Base-by-base conservation (phyloP, 2,888 invertebrate genomes). In the Peribatodes rhomboidaria region DNA sequence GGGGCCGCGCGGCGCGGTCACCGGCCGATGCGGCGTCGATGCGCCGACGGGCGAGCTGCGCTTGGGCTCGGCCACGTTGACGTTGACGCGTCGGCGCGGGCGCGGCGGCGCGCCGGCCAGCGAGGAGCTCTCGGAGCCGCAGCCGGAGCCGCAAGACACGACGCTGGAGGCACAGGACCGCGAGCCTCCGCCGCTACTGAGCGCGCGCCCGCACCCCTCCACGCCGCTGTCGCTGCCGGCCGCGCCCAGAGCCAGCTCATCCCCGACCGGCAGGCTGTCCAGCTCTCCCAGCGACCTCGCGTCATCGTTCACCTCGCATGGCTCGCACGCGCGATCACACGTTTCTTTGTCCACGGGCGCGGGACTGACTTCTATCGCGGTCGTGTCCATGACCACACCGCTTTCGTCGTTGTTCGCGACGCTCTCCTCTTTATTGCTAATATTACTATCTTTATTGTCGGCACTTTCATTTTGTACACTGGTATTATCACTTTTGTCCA, bases 141-240 rank as follows among this genome's bases (percentile, higher is more conserved):
- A 96, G 8, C 96, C 96, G 1, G 96, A 97, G 71, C 96, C 96
- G 81, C 96, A 96, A 67, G 97, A 97, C 20, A 96, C 95, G 66
- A 97, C 94, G 70, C 97, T 97, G 42, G 97, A 97, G 71, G 96
- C 96, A 80, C 96, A 96, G 16, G 97, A 97, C 2, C 95, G 93
- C 49, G 95, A 95, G 53, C 95, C 95, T 10, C 95, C 94, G 4
- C 94, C 94, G 75, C 96, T 96, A 78, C 96, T 96, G 42, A 95
- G 94, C 61, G 96, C 96, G 18, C 96, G 95, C 0, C 95, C 95
- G 53, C 94, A 94, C 52, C 96, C 96, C 79, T 97, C 97, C 14
- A 97, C 96, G 6, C 97, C 97, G 78, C 97, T 97, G 80, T 97
- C 97, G 82, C 96, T 97, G 63, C 97, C 97, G 67, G 96, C 96